These are phyloP conservation scores for Merodon equestris DNA, from an alignment of 2,888 invertebrate genomes.

Conservation along the genomic window DNA sequence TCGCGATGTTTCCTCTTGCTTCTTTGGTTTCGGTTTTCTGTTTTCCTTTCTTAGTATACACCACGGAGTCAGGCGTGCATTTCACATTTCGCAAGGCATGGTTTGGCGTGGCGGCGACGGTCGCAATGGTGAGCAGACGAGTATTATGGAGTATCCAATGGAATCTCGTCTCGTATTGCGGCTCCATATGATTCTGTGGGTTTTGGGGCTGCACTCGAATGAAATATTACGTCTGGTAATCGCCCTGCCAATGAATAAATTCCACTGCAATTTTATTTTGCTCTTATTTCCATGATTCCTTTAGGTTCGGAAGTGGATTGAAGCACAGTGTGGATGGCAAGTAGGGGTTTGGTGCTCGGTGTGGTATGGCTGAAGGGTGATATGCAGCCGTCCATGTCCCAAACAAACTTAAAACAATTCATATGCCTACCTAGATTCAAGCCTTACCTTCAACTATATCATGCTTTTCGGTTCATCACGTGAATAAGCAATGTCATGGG, in stretches of 20 bases:
- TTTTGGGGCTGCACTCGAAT: constrained; percentile 42
- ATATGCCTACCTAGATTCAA: no score
- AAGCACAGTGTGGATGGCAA: constrained; percentile 27
- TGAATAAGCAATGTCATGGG: no score
- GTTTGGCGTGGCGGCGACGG: background rate
- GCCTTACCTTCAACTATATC: no score
- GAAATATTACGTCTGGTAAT: constrained; percentile 65
- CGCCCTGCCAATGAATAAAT: constrained; percentile 53
- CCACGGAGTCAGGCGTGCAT: constrained; percentile 12
- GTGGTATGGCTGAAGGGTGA: no score
- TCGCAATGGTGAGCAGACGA: no score
- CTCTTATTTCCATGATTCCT: constrained; percentile 1
- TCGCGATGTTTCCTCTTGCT: no score
- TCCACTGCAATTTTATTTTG: constrained; percentile 45
- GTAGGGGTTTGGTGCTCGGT: no score
- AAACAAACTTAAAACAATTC: no score
- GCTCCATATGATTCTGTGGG: constrained; percentile 36
- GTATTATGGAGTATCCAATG: constrained; percentile 16
- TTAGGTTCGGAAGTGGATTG: constrained; percentile 9
- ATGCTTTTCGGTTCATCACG: no score
- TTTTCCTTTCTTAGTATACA: no score
- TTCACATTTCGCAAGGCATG: constrained; percentile 41
- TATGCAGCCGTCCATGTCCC: no score
- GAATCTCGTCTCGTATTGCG: constrained; percentile 45
- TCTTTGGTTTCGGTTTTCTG: no score